Evolutionary conservation across 2,797 vertebrate genomes (phyloP).

Genomic region (Chloroceryle inda): DNA sequence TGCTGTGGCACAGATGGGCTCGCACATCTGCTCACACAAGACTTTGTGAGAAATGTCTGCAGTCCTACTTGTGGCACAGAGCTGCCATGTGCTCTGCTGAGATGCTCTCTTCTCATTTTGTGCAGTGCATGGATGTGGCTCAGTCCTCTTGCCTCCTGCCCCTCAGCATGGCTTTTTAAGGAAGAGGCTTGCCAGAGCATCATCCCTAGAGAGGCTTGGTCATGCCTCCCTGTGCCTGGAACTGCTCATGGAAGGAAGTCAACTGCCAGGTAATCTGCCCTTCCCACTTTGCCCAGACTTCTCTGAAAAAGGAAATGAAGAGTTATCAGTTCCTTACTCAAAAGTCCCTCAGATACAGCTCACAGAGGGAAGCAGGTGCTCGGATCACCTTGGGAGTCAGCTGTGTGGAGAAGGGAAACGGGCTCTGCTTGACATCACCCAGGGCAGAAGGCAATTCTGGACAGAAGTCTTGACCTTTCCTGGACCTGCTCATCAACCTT

Average conservation of each 20-base stretch:
- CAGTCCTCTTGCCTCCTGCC: background rate
- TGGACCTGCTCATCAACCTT: background rate
- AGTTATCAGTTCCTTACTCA: conserved; percentile 15
- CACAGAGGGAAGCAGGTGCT: background rate
- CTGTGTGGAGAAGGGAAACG: background rate
- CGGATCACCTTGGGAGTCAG: background rate
- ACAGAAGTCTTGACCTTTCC: background rate
- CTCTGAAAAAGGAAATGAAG: conserved; percentile 25
- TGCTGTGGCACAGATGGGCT: background rate
- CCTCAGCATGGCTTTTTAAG: background rate
- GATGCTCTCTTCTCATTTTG: background rate
- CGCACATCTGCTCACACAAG: background rate
- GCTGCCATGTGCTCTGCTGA: background rate
- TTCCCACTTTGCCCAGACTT: background rate
- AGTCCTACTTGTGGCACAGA: background rate
- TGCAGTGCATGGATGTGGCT: background rate
- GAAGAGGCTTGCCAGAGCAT: background rate
- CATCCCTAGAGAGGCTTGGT: background rate
- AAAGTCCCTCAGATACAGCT: background rate
- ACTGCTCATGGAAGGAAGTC: background rate
- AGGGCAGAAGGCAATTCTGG: background rate
- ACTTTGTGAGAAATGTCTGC: background rate
- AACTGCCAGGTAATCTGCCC: background rate
- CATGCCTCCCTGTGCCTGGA: accelerated
- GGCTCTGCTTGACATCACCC: background rate